Base-by-base conservation (phyloP, 2,888 invertebrate genomes). In the Hypomecis atomaria region DNA sequence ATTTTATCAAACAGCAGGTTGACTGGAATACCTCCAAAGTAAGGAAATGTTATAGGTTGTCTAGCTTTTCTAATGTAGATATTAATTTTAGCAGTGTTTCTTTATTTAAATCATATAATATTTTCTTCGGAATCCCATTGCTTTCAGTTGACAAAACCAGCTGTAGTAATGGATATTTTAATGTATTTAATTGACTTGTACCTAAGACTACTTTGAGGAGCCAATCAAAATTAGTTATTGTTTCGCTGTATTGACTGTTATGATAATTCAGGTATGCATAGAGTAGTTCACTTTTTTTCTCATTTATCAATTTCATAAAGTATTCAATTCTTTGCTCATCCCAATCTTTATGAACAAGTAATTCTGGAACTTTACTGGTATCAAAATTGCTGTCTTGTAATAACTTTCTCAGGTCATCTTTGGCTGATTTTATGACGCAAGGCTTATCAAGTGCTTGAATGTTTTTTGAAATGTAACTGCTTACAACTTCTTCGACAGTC, bases 141-240 rank as follows among this genome's bases (percentile, higher is more conserved):
- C 74, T 74, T 53, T 77, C 70, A 42, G 82, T 84, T 38, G 73
- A 75, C n/a, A 90, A 67, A 37, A 75, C 65, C 10, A 90, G 71
- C 68, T 88, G 86, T 6, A 89, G 45, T 23, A 89, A 56, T 13
- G 88, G 83, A 74, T 87, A 87, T 65, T 75, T 80, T 37, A 85
- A 70, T 13, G 80, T 82, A 71, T 86, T 86, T 36, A 88, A 67
- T 67, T 86, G 84, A 75, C 88, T 89, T 47, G 85, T 87, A 7
- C 90, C 90, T 52, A 83, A 68, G 48, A 88, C 76, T 52, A 82
- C 68, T 74, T 89, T 90, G 6, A 89, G 65, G 54, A 71, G 49
- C 89, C 90, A 90, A 71, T 88, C 81, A 76, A 85, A 85, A 59
- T 79, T 73, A 13, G 67, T 69, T 10, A 87, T 45, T 49, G 76